These are phyloP conservation scores for Chlorops oryzae DNA, from an alignment of 1,140 invertebrate genomes.

Conservation along the genomic window DNA sequence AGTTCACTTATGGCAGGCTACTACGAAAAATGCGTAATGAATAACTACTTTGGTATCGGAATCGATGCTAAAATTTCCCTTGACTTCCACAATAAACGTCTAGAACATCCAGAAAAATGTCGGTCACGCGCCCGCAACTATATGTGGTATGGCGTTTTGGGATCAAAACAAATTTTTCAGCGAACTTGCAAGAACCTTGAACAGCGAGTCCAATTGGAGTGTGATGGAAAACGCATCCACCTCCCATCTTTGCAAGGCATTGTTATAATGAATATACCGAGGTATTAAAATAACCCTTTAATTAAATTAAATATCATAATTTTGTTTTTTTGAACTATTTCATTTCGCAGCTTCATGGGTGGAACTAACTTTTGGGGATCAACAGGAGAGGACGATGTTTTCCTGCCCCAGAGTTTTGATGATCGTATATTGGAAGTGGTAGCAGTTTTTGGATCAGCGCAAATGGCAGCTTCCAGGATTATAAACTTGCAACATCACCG, in stretches of 20 bases:
- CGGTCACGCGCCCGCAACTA: conserved; percentile 89
- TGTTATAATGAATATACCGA: conserved; percentile 92
- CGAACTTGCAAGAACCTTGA: conserved; percentile 95
- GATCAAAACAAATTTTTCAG: conserved; percentile 83
- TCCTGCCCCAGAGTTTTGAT: conserved; percentile 83
- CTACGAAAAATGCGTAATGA: conserved; percentile 94
- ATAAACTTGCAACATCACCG: conserved; percentile 94
- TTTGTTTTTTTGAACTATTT: too few species aligned
- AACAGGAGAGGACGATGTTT: conserved; percentile 80
- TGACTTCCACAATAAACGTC: conserved; percentile 95
- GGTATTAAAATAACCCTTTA: too few species aligned
- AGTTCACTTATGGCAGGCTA: conserved; percentile 86
- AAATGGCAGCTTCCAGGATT: conserved; percentile 91
- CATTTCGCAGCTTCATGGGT: conserved; percentile 92
- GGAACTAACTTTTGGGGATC: conserved; percentile 98
- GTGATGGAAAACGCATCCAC: conserved; percentile 86
- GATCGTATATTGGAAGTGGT: conserved; percentile 92
- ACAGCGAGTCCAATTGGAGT: conserved; percentile 87
- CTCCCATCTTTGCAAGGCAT: conserved; percentile 92
- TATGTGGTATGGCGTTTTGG: conserved; percentile 96
- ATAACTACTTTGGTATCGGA: conserved; percentile 98
- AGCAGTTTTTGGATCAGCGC: conserved; percentile 92
- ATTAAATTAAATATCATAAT: too few species aligned
- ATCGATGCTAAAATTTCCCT: conserved; percentile 97
- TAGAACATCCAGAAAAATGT: conserved; percentile 97